Conservation (phyloP, 2,888 invertebrate species). For the Nomada ruficornis region DNA sequence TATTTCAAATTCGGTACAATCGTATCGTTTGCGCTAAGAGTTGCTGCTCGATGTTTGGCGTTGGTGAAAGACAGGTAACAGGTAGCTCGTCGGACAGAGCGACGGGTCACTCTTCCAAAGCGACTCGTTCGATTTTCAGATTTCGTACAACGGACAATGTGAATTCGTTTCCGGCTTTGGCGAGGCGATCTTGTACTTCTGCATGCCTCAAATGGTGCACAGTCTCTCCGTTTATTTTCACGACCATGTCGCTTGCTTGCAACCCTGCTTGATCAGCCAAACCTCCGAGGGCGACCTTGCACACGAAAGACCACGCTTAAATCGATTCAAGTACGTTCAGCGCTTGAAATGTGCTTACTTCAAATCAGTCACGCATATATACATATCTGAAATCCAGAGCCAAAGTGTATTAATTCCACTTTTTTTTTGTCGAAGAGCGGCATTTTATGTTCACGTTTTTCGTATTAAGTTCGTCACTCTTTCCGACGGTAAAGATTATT, state of each 20-base stretch:
- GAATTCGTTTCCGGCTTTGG: slow-evolving; percentile 63
- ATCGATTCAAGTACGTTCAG: not conserved
- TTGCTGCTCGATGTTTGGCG: not conserved
- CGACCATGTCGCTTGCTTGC: slow-evolving; percentile 69
- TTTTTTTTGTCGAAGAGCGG: no score
- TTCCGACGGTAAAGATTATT: no score
- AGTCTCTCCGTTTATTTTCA: slow-evolving; percentile 66
- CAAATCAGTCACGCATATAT: no score
- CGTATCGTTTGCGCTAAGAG: not conserved
- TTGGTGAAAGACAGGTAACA: not conserved
- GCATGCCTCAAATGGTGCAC: slow-evolving; percentile 63
- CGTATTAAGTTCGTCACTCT: no score
- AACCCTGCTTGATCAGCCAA: slow-evolving; percentile 68
- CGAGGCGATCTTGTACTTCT: slow-evolving; percentile 64
- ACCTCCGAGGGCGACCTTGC: slow-evolving; percentile 68
- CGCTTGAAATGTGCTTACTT: not conserved
- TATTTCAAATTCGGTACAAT: slow-evolving; percentile 3
- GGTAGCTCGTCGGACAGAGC: not conserved
- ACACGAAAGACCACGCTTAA: not conserved
- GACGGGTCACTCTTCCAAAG: slow-evolving; percentile 25
- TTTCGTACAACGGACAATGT: slow-evolving; percentile 59
- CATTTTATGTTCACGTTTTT: no score
- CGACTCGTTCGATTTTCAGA: slow-evolving; percentile 45
- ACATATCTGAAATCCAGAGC: no score
- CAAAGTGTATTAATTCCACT: no score